Evolutionary conservation across 2,797 vertebrate species (phyloP).

Genomic region (Lateolabrax maculatus): DNA sequence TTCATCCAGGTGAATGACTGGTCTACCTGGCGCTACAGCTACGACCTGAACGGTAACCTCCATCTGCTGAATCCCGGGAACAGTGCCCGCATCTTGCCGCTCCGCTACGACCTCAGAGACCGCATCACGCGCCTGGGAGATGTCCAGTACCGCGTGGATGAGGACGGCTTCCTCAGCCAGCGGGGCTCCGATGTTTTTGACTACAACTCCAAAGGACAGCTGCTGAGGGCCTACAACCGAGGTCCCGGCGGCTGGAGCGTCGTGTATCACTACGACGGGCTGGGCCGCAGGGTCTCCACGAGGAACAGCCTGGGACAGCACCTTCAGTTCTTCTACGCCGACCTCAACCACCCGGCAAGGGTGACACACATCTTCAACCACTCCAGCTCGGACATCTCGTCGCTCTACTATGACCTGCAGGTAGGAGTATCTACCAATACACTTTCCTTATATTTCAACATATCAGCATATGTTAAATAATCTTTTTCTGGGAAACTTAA

Average conservation of each 20-base stretch:
- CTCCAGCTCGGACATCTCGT: slow-evolving; percentile 98
- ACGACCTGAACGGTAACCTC: slow-evolving; percentile 97
- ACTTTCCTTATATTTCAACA: neutral
- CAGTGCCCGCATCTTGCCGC: slow-evolving; percentile 93
- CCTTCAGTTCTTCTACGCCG: slow-evolving; percentile 98
- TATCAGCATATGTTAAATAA: neutral
- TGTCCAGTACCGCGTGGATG: slow-evolving; percentile 96
- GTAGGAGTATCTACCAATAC: slow-evolving; percentile 42
- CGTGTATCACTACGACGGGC: slow-evolving; percentile 96
- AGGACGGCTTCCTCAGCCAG: slow-evolving; percentile 96
- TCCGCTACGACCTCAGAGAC: slow-evolving; percentile 97
- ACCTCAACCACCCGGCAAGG: slow-evolving; percentile 95
- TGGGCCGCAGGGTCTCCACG: slow-evolving; percentile 94
- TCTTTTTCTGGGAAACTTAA: neutral
- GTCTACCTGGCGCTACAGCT: slow-evolving; percentile 98
- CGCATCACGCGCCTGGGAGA: slow-evolving; percentile 97
- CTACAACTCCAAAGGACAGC: slow-evolving; percentile 98
- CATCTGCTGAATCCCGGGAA: slow-evolving; percentile 97
- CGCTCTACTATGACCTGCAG: slow-evolving; percentile 98
- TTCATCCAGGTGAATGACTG: slow-evolving; percentile 91
- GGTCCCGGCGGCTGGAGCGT: slow-evolving; percentile 93
- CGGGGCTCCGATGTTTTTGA: slow-evolving; percentile 95
- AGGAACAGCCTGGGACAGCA: slow-evolving; percentile 97
- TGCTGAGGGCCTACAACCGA: slow-evolving; percentile 95
- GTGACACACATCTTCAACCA: slow-evolving; percentile 99